Evolutionary conservation across 2,113 vertebrate species (phyloP).

Genomic region (Mixornis gularis): DNA sequence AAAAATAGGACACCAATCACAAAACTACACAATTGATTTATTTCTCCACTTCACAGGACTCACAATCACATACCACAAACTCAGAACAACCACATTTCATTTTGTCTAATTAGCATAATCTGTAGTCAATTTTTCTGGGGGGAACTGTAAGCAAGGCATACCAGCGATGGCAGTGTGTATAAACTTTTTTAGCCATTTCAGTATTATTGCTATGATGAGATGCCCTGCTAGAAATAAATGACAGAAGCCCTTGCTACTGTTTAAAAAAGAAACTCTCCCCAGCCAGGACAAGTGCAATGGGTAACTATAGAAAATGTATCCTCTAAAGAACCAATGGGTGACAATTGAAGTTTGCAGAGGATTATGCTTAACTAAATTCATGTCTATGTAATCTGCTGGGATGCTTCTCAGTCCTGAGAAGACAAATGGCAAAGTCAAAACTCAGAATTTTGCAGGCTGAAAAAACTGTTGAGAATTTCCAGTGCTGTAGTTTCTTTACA

Average conservation of each 20-base stretch:
- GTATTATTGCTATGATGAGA: background rate
- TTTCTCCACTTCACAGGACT: background rate
- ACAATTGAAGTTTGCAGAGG: background rate
- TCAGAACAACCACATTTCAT: background rate
- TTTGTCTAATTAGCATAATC: background rate
- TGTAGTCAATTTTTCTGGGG: background rate
- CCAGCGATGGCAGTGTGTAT: background rate
- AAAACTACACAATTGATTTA: rapidly evolving
- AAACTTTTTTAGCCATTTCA: background rate
- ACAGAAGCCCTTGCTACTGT: background rate
- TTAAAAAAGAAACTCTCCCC: too few relatives aligned
- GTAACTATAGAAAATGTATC: background rate
- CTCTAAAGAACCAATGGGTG: background rate
- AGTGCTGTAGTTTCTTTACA: background rate
- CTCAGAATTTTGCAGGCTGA: background rate
- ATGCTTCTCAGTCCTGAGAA: background rate
- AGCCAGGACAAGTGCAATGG: background rate
- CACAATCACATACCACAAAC: background rate
- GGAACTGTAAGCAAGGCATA: background rate
- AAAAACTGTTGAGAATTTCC: background rate
- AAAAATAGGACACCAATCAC: background rate
- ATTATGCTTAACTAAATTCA: background rate
- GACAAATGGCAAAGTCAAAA: background rate
- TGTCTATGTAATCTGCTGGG: background rate
- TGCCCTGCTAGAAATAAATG: background rate